Evolutionary conservation across 2,888 invertebrate species (phyloP).

Genomic region (Lithophane ornitopus): DNA sequence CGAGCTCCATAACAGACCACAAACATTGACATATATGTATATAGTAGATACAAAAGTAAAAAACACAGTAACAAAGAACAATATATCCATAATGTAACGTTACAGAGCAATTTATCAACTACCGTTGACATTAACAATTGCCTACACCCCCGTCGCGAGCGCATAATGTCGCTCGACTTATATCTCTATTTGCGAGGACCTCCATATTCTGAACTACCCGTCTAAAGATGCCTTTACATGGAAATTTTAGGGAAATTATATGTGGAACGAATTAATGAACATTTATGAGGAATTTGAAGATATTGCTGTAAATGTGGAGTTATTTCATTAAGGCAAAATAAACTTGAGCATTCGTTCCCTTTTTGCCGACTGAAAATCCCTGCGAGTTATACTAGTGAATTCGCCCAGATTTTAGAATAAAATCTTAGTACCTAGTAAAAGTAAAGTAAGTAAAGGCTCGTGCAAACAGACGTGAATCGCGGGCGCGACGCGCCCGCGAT

Average conservation of each 20-base stretch:
- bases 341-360: too few species aligned
- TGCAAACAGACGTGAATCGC: too few species aligned
- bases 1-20: neutral
- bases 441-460: too few species aligned
- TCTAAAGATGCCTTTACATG: conserved; percentile 3
- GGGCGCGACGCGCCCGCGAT: too few species aligned
- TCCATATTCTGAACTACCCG: conserved; percentile 23
- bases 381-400: too few species aligned
- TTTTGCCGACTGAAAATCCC: too few species aligned
- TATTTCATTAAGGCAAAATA: neutral
- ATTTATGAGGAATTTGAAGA: neutral
- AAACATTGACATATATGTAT: conserved; percentile 9
- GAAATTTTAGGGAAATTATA: too few species aligned
- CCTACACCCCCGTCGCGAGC: conserved; percentile 56
- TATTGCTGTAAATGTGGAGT: neutral
- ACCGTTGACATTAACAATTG: conserved; percentile 62
- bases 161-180: conserved; percentile 53
- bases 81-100: conserved; percentile 57
- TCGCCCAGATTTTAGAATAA: too few species aligned
- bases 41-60: neutral
- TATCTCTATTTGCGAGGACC: conserved; percentile 55
- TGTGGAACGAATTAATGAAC: neutral
- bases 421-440: too few species aligned
- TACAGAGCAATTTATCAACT: conserved; percentile 54
- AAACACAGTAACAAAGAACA: conserved; percentile 32